A percentile compares a stretch with the other conserved stretches of the same genome.
phyloP scores from a whole-genome alignment of 2,113 vertebrate genomes.

The Chionis minor region DNA sequence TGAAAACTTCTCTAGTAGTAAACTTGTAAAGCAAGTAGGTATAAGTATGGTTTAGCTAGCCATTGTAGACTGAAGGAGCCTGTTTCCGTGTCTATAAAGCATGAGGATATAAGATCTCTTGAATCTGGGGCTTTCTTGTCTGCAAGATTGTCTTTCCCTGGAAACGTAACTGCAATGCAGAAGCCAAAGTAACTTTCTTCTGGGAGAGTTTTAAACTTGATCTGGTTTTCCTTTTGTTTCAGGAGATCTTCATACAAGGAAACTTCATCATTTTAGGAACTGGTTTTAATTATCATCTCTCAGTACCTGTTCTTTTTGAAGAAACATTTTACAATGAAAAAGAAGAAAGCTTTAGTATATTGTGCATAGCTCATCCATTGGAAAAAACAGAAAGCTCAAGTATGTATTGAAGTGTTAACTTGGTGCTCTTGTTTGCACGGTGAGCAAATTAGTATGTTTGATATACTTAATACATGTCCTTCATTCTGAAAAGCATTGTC shows the following conservation, averaged over 20 bases:
- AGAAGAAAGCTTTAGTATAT: constrained; percentile 94
- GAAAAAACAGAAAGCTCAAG: constrained; percentile 79
- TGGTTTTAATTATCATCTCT: constrained; percentile 75
- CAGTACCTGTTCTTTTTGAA: constrained; percentile 91
- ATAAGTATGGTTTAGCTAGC: neutral
- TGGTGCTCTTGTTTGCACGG: neutral
- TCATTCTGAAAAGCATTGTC: neutral
- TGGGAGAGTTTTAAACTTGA: neutral
- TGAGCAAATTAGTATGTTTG: neutral
- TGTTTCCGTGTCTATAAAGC: neutral
- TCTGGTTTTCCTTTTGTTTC: constrained; percentile 26
- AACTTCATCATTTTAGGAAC: constrained; percentile 84
- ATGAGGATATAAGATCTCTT: neutral
- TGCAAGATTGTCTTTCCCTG: neutral
- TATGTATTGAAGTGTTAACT: constrained; percentile 39
- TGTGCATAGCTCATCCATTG: constrained; percentile 88
- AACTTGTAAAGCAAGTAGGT: neutral
- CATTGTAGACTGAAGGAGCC: neutral
- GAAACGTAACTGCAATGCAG: neutral
- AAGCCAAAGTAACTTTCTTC: neutral
- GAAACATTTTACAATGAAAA: constrained; percentile 97
- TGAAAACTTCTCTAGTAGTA: neutral
- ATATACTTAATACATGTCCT: neutral
- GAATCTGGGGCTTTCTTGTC: neutral
- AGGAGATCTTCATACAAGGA: constrained; percentile 90